These are phyloP conservation scores for Apomyelois bistriatella DNA, from an alignment of 2,888 invertebrate species.

Conservation along the genomic window DNA sequence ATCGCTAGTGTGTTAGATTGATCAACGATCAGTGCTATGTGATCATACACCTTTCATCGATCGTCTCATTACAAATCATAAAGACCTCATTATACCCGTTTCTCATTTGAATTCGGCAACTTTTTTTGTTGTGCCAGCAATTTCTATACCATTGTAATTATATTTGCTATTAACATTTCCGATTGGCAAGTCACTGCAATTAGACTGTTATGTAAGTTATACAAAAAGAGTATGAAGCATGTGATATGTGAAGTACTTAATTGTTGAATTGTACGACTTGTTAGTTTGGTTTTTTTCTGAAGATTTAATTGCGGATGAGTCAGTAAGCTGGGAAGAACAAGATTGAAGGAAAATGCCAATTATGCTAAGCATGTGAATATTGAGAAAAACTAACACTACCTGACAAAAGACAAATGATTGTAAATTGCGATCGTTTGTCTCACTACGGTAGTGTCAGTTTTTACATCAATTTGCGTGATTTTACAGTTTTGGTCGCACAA, in stretches of 20 bases:
- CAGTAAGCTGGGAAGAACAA: not conserved
- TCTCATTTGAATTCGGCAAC: conserved; percentile 1
- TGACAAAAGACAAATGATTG: not conserved
- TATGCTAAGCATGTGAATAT: conserved; percentile 10
- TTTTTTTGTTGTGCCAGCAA: not conserved
- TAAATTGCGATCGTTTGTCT: not conserved
- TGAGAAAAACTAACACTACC: not conserved
- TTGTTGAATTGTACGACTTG: not conserved
- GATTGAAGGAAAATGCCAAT: not conserved
- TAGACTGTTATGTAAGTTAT: conserved; percentile 5
- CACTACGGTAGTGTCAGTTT: not conserved
- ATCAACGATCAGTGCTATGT: conserved; percentile 10
- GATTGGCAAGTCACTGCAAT: conserved; percentile 9
- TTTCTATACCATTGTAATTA: not conserved
- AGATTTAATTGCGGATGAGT: not conserved
- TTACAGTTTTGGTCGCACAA: not conserved
- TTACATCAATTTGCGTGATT: not conserved
- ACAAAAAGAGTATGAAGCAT: not conserved
- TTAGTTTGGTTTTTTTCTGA: not conserved
- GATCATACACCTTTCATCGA: conserved; percentile 8
- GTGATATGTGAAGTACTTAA: not conserved
- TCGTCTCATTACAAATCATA: conserved; percentile 9
- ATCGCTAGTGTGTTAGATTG: conserved; percentile 16
- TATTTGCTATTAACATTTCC: conserved; percentile 6
- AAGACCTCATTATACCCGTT: conserved; percentile 6